Evolutionary conservation across 2,797 vertebrate species (phyloP).

Genomic region (Rhabdomys pumilio): DNA sequence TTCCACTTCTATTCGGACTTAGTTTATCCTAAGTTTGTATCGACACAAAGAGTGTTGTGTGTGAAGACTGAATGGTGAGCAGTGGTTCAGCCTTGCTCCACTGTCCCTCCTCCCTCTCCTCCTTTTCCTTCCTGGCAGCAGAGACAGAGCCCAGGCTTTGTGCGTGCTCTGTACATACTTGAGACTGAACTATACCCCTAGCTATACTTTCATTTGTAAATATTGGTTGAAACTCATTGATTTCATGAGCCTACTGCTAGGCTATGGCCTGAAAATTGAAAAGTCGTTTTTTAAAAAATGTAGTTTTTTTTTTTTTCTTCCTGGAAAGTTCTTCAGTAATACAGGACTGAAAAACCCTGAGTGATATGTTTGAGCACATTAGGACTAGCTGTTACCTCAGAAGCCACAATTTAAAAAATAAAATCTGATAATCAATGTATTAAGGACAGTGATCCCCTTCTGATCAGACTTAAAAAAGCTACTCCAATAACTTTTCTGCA

Average conservation of each 20-base stretch:
- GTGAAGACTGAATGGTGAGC: neutral
- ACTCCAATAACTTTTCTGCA: neutral
- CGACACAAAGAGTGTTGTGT: neutral
- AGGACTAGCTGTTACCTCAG: slow-evolving; percentile 20
- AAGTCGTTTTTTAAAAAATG: neutral
- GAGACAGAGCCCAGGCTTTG: neutral
- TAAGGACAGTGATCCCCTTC: neutral
- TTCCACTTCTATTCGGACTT: neutral
- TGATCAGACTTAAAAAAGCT: neutral
- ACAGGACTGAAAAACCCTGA: neutral
- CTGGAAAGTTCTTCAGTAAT: neutral
- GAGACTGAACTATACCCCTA: neutral
- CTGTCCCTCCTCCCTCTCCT: too few species aligned
- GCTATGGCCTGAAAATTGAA: slow-evolving; percentile 36
- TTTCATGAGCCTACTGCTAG: slow-evolving; percentile 36
- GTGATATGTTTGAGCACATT: neutral
- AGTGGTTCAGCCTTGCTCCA: neutral
- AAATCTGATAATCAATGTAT: neutral
- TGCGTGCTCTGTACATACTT: neutral
- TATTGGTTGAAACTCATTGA: slow-evolving; percentile 44
- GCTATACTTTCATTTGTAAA: slow-evolving; percentile 55
- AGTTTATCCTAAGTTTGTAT: neutral
- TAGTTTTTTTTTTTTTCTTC: too few species aligned
- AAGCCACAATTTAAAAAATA: slow-evolving; percentile 36
- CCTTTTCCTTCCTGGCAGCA: neutral